Percentiles rank a stretch among this genome's conserved stretches.
Evolutionary conservation across 2,113 vertebrate genomes (phyloP).

Genomic region (Dissostichus mawsoni): DNA sequence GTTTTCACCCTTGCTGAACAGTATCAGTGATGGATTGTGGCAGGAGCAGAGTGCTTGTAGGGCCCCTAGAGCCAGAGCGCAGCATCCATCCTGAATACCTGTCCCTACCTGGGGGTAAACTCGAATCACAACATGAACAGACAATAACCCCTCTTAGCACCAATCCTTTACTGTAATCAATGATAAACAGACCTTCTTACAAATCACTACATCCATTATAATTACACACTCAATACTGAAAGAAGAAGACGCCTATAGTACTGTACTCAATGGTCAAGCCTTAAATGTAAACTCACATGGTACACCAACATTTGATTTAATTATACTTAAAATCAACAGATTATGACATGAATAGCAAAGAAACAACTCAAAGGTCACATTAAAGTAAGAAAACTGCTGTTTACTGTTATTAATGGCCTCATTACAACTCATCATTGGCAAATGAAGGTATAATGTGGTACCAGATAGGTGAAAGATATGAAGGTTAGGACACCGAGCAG

Average conservation of each 20-base stretch:
- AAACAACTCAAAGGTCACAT: neutral
- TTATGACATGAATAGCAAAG: neutral
- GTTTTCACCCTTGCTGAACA: slow-evolving; percentile 45
- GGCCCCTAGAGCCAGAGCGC: slow-evolving; percentile 40
- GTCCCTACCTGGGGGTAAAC: slow-evolving; percentile 35
- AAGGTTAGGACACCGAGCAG: slow-evolving; percentile 6
- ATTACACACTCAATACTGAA: neutral
- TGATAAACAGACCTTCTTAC: neutral
- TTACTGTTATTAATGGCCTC: neutral
- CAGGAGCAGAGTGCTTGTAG: slow-evolving; percentile 32
- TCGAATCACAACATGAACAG: slow-evolving; percentile 32
- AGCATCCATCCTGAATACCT: slow-evolving; percentile 50
- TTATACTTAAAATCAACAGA: neutral
- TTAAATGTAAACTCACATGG: neutral
- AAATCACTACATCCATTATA: neutral
- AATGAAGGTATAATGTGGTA: neutral
- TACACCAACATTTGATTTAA: neutral
- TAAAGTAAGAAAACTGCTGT: neutral
- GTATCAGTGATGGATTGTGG: slow-evolving; percentile 47
- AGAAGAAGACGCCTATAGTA: neutral
- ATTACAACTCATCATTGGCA: neutral
- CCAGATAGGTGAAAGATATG: neutral
- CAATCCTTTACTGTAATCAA: neutral
- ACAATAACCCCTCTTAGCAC: slow-evolving; percentile 2
- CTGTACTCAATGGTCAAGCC: neutral